Evolutionary conservation across 2,113 vertebrate species (phyloP), one percentile per base, ranked within the genome.

Genomic region (Conger conger): DNA sequence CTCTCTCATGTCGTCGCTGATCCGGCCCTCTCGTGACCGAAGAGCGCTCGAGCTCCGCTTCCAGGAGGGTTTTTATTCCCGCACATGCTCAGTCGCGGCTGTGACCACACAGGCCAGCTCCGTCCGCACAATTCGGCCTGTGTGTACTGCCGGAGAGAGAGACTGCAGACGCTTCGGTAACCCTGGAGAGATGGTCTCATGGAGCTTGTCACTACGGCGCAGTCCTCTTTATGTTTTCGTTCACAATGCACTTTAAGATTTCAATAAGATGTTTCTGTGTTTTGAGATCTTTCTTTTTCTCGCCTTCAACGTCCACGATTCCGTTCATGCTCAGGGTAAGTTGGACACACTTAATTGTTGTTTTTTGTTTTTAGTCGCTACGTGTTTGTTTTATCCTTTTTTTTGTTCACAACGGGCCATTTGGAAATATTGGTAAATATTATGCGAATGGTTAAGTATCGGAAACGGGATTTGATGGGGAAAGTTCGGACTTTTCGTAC

Each of bases 221-320:
- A 83, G 86, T 90, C 90, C 88, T 84, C 85, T 80, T 81, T 85
- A 89, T 89, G 88, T 94, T 94, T 91, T 91, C 86, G 68, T 94
- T 89, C 94, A 95, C 93, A 86, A 95, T 96, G 95, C 92, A 88
- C 93, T 94, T 92, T 92, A 91, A 92, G 92, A 94, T 86, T 89
- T 89, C 90, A 92, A 85, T 94, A 95, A 96, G 94, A 96, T 96
- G 95, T 93, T 91, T 91, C 92, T 91, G 91, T 94, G 91, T 94
- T 90, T 91, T 82, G 91, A 93, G 91, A 94, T 94, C 86, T 87
- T 87, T 90, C 87, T 88, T 88, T 91, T 94, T 84, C 90, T 95
- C 84, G 91, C 91, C 83, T 86, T 91, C 68, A 92, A 91, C 93
- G 91, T 94, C 54, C 89, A 76, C 93, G 84, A 83, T 76, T 86